Percentiles rank a stretch among this genome's conserved stretches.
Conservation (phyloP, 2,797 vertebrate species). For the Danio jaintianensis region DNA sequence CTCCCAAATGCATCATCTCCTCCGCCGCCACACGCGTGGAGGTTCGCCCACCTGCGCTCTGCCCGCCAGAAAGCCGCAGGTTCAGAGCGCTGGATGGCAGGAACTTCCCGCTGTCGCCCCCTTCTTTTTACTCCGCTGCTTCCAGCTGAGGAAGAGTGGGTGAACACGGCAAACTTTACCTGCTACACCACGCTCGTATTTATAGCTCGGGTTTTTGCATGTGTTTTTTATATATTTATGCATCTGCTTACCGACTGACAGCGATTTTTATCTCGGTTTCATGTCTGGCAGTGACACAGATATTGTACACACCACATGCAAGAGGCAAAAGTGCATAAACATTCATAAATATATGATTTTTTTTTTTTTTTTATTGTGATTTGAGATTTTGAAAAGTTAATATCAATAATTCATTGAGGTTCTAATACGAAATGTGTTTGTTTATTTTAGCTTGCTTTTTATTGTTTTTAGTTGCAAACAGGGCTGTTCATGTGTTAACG, state of each 20-base stretch:
- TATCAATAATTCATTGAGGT: background rate
- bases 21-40: conserved; percentile 54
- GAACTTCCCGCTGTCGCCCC: conserved; percentile 65
- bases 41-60: conserved; percentile 67
- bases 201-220: conserved; percentile 47
- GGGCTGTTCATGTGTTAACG: background rate
- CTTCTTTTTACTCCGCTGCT: conserved; percentile 47
- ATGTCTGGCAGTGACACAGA: conserved; percentile 55
- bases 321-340: conserved; percentile 8
- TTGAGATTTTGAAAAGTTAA: background rate
- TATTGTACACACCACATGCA: conserved; percentile 25
- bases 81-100: conserved; percentile 64
- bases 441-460: background rate
- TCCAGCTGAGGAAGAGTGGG: conserved; percentile 60
- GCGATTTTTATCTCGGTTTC: conserved; percentile 57
- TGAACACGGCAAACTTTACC: conserved; percentile 56
- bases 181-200: conserved; percentile 54
- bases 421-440: background rate
- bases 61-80: conserved; percentile 52
- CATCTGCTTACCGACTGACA: conserved; percentile 46
- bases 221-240: background rate
- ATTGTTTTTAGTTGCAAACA: background rate
- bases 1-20: no score
- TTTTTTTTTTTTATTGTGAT: background rate
- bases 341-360: conserved; percentile 19